These are phyloP conservation scores for Drosophila bifasciata DNA, from an alignment of 1,140 invertebrate species.

Conservation along the genomic window DNA sequence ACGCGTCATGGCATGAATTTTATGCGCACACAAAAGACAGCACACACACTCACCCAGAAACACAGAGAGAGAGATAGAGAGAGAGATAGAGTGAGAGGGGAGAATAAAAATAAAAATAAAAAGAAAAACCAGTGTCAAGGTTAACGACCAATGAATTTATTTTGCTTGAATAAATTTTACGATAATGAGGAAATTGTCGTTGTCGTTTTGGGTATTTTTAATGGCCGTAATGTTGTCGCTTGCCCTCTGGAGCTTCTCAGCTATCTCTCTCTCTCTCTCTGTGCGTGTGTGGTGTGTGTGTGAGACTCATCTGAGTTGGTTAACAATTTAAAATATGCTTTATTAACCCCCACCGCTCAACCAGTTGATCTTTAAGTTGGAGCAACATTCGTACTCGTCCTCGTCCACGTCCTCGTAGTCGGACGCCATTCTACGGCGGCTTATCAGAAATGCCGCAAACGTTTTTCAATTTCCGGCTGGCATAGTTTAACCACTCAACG, in stretches of 20 bases:
- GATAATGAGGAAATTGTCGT: constrained; percentile 84
- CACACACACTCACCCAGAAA: constrained; percentile 23
- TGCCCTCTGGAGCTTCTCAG: constrained; percentile 9
- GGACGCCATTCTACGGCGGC: constrained; percentile 33
- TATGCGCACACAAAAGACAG: constrained; percentile 44
- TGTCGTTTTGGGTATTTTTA: constrained; percentile 84
- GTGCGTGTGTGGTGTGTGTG: constrained; percentile 4
- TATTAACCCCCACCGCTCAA: constrained; percentile 32
- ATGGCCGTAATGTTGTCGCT: constrained; percentile 75
- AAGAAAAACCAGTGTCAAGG: constrained; percentile 84
- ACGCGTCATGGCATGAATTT: constrained; percentile 77
- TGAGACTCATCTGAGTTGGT: background rate
- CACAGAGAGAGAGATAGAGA: constrained; percentile 5
- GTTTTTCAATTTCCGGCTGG: constrained; percentile 79
- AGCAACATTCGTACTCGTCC: constrained; percentile 8
- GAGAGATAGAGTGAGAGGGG: constrained; percentile 1
- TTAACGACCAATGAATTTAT: constrained; percentile 85
- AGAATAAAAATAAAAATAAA: constrained; percentile 44
- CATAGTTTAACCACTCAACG: constrained; percentile 65
- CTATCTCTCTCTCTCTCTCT: constrained; percentile 15
- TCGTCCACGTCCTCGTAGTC: background rate
- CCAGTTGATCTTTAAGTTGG: constrained; percentile 50
- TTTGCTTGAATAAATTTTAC: constrained; percentile 84
- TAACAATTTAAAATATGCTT: constrained; percentile 14
- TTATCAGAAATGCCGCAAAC: constrained; percentile 80